phyloP scores from a whole-genome alignment of 1,140 invertebrate genomes.

The Bombus sibiricus region DNA sequence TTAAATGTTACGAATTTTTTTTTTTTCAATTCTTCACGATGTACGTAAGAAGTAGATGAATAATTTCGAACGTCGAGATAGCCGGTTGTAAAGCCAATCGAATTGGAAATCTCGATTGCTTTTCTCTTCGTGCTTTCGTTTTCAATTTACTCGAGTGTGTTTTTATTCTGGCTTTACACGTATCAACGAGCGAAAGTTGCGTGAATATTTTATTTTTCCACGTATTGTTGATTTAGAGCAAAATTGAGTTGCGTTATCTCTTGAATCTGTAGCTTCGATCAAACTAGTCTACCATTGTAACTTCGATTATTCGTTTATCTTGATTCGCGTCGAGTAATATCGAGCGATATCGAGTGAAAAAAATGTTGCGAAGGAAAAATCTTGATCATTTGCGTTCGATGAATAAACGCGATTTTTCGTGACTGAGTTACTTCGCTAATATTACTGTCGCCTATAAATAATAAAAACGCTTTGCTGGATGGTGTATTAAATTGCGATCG shows the following conservation, averaged over 20 bases:
- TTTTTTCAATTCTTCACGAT: neutral
- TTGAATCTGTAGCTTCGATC: neutral
- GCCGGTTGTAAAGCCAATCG: neutral
- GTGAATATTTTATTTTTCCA: neutral
- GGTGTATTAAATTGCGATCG: conserved; percentile 10
- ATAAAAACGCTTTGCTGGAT: conserved; percentile 52
- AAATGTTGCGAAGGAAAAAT: neutral
- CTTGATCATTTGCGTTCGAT: conserved; percentile 12
- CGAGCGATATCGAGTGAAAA: neutral
- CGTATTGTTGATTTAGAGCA: neutral
- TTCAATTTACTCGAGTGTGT: neutral
- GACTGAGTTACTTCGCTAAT: conserved; percentile 29
- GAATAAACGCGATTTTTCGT: conserved; percentile 59
- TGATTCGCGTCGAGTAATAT: neutral
- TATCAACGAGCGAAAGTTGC: neutral
- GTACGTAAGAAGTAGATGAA: neutral
- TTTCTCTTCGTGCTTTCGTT: too few relatives aligned
- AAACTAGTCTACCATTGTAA: neutral
- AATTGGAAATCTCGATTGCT: neutral
- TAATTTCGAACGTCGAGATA: neutral
- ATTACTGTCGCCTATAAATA: conserved; percentile 44
- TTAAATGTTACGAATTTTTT: neutral
- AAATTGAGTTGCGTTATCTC: neutral
- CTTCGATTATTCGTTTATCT: conserved; percentile 13
- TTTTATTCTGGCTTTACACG: neutral